Evolutionary conservation across 2,797 vertebrate species (phyloP).

Genomic region (Todus mexicanus): DNA sequence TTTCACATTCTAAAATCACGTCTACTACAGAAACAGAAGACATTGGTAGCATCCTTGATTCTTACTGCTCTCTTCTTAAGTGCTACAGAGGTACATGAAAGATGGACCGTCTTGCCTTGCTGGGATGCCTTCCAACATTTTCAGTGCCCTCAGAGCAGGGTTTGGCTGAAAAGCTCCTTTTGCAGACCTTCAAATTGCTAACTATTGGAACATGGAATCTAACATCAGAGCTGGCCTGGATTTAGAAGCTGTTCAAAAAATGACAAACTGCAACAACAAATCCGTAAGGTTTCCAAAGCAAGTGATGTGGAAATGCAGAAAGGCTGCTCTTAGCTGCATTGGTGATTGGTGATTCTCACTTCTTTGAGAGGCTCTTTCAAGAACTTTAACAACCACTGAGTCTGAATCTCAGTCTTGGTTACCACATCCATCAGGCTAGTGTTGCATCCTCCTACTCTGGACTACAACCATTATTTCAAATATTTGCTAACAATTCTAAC

Average conservation of each 20-base stretch:
- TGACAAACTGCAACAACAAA: not conserved
- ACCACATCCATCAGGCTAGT: not conserved
- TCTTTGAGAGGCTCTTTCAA: not conserved
- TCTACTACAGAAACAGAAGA: not conserved
- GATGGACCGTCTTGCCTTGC: not conserved
- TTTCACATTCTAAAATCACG: not conserved
- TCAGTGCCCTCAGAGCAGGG: not conserved
- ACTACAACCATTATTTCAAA: not conserved
- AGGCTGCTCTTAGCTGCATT: not conserved
- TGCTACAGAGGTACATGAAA: not conserved
- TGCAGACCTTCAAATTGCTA: not conserved
- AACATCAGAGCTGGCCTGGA: not conserved
- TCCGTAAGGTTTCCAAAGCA: not conserved
- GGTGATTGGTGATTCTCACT: not conserved
- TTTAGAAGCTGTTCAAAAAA: not conserved
- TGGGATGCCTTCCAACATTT: not conserved
- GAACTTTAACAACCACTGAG: not conserved
- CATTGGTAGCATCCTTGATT: not conserved
- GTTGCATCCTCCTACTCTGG: not conserved
- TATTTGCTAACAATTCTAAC: not conserved
- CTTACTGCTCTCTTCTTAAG: not conserved
- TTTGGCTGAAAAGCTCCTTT: not conserved
- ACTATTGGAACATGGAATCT: not conserved
- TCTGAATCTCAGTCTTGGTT: not conserved
- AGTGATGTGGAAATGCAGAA: not conserved